A percentile compares a stretch with the other conserved stretches of the same genome.
Evolutionary conservation across 1,140 invertebrate genomes (phyloP).

Genomic region (Branchinecta lynchi): DNA sequence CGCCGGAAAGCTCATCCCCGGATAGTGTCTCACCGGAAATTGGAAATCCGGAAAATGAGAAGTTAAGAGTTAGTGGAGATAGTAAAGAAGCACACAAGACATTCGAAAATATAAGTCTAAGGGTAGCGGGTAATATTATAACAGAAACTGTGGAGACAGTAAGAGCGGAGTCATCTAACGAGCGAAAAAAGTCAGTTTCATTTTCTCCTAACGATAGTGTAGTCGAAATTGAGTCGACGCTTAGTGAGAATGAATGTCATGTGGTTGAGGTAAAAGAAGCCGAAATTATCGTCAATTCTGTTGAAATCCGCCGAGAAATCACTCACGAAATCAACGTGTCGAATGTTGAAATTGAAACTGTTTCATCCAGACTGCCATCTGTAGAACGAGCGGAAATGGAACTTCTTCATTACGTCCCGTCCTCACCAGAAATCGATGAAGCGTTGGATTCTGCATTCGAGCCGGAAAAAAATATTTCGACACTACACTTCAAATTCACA

Average conservation of each 20-base stretch:
- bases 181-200: neutral
- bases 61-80: too few species aligned
- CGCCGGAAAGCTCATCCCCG: too few species aligned
- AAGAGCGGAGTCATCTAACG: neutral
- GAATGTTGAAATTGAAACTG: slow-evolving; percentile 17
- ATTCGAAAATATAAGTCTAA: neutral
- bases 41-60: too few species aligned
- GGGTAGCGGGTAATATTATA: neutral
- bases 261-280: slow-evolving; percentile 42
- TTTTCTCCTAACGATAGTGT: slow-evolving; percentile 7
- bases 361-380: slow-evolving; percentile 14
- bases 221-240: slow-evolving; percentile 6
- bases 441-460: neutral
- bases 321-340: slow-evolving; percentile 15
- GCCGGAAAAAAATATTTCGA: neutral
- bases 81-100: neutral
- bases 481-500: neutral
- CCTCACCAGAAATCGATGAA: slow-evolving; percentile 14
- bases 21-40: too few species aligned
- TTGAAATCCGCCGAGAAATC: neutral
- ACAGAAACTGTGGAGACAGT: neutral
- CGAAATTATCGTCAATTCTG: slow-evolving; percentile 33
- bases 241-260: slow-evolving; percentile 30
- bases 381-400: slow-evolving; percentile 19
- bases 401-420: slow-evolving; percentile 10